Evolutionary conservation across 37 sponge, comb jelly and placozoan genomes (phyloP).

Genomic region (Bolinopsis microptera): DNA sequence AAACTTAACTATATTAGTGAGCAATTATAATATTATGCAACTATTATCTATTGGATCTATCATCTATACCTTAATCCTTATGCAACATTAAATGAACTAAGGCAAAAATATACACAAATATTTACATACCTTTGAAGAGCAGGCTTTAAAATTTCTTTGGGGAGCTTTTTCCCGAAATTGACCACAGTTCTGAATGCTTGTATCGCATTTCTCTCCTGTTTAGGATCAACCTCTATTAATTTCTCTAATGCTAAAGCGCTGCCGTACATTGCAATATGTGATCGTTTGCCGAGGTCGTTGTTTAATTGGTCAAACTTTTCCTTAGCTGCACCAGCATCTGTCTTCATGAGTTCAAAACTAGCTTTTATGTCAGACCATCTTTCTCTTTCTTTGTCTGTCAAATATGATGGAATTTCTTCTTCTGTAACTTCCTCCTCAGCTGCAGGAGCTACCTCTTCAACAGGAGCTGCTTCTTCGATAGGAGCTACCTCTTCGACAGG

Average conservation of each 20-base stretch:
- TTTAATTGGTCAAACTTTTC: conserved; percentile 78
- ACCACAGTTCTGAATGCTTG: conserved; percentile 19
- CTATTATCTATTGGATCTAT: too few relatives aligned
- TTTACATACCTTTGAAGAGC: not conserved
- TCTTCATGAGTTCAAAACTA: not conserved
- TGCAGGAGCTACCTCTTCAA: not conserved
- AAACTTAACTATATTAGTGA: too few relatives aligned
- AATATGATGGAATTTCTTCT: not conserved
- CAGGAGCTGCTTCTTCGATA: not conserved
- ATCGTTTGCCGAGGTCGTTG: conserved; percentile 76
- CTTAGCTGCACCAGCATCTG: conserved; percentile 41
- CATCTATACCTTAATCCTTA: too few relatives aligned
- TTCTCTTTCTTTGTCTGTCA: conserved; percentile 7
- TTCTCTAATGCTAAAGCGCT: not conserved
- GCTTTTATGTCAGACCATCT: not conserved
- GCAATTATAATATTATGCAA: too few relatives aligned
- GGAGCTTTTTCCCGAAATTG: conserved; percentile 25
- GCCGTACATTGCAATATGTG: conserved; percentile 36
- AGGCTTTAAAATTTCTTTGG: not conserved
- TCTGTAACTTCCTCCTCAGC: not conserved
- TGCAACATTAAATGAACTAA: too few relatives aligned
- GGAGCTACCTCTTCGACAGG: not conserved
- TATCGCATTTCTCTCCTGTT: conserved; percentile 37
- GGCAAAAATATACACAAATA: too few relatives aligned
- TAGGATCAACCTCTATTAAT: not conserved